Percentiles rank a stretch among this genome's conserved stretches.
Conservation (phyloP, 2,797 vertebrate species). For the Lepidocolaptes lacrymiger region DNA sequence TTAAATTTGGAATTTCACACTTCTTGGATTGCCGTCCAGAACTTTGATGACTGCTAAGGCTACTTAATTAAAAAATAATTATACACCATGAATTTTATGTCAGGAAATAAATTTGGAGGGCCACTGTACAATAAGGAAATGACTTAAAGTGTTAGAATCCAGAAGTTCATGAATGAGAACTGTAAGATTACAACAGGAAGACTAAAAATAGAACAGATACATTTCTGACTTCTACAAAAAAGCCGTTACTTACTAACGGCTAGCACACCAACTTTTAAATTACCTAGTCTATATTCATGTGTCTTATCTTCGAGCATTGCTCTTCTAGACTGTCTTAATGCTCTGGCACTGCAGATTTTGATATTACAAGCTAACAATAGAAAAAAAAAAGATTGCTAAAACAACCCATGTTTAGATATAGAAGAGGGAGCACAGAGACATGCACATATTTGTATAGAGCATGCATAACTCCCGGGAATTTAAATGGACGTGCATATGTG, state of each 20-base stretch:
- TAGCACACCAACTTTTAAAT: neutral
- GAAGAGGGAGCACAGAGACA: neutral
- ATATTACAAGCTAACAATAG: neutral
- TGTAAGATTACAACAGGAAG: neutral
- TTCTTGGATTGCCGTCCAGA: neutral
- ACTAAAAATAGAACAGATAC: neutral
- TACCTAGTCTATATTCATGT: neutral
- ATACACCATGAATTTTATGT: neutral
- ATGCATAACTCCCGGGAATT: accelerated
- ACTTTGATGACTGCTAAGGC: neutral
- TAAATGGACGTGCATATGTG: accelerated
- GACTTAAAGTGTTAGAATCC: neutral
- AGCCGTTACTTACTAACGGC: neutral
- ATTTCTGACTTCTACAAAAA: neutral
- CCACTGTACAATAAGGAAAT: neutral
- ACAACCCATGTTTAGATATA: neutral
- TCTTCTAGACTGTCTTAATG: neutral
- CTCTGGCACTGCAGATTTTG: neutral
- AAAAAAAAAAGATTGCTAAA: neutral
- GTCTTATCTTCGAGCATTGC: neutral
- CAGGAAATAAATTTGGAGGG: conserved; percentile 27
- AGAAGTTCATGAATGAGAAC: neutral
- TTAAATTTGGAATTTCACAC: conserved; percentile 27
- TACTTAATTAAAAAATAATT: conserved; percentile 27
- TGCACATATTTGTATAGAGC: neutral